Evolutionary conservation across 2,797 vertebrate species (phyloP).

Genomic region (Hybognathus amarus): DNA sequence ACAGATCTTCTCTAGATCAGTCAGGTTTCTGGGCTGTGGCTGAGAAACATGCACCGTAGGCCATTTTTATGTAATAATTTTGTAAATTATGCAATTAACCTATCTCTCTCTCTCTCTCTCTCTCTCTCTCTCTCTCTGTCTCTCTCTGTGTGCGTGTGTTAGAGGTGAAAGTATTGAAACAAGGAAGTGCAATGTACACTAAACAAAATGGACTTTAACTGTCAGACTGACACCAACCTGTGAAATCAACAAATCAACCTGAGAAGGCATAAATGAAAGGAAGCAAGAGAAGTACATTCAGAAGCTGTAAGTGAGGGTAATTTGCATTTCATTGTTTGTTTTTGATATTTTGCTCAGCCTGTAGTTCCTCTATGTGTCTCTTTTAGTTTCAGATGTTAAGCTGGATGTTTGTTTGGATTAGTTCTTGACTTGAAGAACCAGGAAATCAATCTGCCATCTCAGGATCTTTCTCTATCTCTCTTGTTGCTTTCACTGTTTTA

Average conservation of each 20-base stretch:
- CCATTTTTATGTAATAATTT: background rate
- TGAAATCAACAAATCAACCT: background rate
- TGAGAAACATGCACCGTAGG: background rate
- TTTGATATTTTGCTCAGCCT: background rate
- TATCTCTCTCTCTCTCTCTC: no score
- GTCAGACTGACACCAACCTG: background rate
- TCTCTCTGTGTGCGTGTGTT: background rate
- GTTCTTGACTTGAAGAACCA: background rate
- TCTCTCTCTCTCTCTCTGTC: background rate
- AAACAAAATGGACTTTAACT: slow-evolving; percentile 69
- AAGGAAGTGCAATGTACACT: slow-evolving; percentile 74
- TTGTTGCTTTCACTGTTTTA: slow-evolving; percentile 84
- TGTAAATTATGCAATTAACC: background rate
- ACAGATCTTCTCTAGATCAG: no score
- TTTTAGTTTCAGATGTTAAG: background rate
- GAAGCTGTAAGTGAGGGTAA: slow-evolving; percentile 11
- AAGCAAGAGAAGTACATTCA: background rate
- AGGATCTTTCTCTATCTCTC: slow-evolving; percentile 9
- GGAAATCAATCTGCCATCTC: slow-evolving; percentile 6
- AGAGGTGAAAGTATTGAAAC: slow-evolving; percentile 61
- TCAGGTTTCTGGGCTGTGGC: no score
- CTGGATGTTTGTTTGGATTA: background rate
- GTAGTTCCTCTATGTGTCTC: slow-evolving; percentile 19
- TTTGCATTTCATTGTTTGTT: background rate
- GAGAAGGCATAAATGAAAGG: slow-evolving; percentile 4